Conservation (phyloP, 2,888 invertebrate species). For the Noctua janthe region DNA sequence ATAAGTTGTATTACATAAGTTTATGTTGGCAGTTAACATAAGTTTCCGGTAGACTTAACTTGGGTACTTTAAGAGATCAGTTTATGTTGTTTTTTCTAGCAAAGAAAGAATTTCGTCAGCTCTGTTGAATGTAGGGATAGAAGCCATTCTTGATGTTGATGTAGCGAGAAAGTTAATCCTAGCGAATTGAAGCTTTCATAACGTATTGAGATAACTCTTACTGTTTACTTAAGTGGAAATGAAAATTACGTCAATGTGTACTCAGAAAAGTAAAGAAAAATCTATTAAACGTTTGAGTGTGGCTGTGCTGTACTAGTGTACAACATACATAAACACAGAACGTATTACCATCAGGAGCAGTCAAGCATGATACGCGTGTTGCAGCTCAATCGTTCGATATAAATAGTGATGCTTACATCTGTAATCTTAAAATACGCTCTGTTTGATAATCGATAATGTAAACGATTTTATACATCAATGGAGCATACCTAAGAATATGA, state of each 20-base stretch:
- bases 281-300: constrained; percentile 40
- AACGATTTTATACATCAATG: constrained; percentile 79
- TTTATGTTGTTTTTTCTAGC: constrained; percentile 54
- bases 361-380: constrained; percentile 72
- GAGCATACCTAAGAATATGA: constrained; percentile 67
- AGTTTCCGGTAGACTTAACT: constrained; percentile 59
- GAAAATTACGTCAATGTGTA: constrained; percentile 31
- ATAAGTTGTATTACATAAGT: constrained; percentile 48
- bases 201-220: constrained; percentile 22
- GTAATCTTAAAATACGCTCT: constrained; percentile 75
- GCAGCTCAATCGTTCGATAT: constrained; percentile 74
- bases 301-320: constrained; percentile 40
- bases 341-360: constrained; percentile 71
- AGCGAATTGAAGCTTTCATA: constrained; percentile 22
- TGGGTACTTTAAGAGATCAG: constrained; percentile 51
- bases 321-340: constrained; percentile 52
- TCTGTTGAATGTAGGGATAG: constrained; percentile 22
- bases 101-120: constrained; percentile 24
- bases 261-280: constrained; percentile 51
- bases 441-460: constrained; percentile 80
- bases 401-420: constrained; percentile 76
- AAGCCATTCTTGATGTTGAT: constrained; percentile 24
- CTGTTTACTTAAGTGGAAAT: constrained; percentile 29
- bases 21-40: constrained; percentile 51
- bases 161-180: constrained; percentile 17